Percentiles rank a stretch among this genome's conserved stretches.
These are phyloP conservation scores for Caradrina kadenii DNA, from an alignment of 2,888 invertebrate genomes.

Conservation along the genomic window DNA sequence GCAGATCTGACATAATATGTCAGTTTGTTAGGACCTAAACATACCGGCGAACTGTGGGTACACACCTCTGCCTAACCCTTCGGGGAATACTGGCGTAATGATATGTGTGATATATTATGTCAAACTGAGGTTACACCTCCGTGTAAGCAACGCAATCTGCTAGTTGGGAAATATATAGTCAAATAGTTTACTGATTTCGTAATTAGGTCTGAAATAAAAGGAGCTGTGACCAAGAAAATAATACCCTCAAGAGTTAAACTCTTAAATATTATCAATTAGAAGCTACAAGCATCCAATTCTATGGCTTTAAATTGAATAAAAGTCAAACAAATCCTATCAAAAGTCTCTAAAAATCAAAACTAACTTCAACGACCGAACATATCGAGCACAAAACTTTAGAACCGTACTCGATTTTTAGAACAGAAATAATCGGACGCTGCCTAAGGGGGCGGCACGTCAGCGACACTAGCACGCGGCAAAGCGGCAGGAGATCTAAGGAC, in stretches of 20 bases:
- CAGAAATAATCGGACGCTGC: constrained; percentile 62
- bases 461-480: constrained; percentile 70
- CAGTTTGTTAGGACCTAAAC: too few relatives aligned
- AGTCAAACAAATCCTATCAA: neutral
- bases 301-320: constrained; percentile 1
- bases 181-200: too few relatives aligned
- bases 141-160: too few relatives aligned
- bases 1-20: neutral
- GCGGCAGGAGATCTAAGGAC: constrained; percentile 74
- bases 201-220: too few relatives aligned
- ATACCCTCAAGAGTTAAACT: neutral
- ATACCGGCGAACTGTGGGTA: too few relatives aligned
- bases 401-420: constrained; percentile 50
- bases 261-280: neutral
- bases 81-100: too few relatives aligned
- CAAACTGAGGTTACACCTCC: too few relatives aligned
- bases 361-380: neutral
- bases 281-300: neutral
- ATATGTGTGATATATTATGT: too few relatives aligned
- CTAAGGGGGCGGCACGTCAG: constrained; percentile 68
- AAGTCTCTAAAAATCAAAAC: constrained; percentile 6
- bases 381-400: constrained; percentile 20
- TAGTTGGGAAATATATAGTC: too few relatives aligned
- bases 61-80: too few relatives aligned
- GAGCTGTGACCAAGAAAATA: too few relatives aligned